Conservation (phyloP, 1,140 invertebrate species). For the Eubasilissa regina region DNA sequence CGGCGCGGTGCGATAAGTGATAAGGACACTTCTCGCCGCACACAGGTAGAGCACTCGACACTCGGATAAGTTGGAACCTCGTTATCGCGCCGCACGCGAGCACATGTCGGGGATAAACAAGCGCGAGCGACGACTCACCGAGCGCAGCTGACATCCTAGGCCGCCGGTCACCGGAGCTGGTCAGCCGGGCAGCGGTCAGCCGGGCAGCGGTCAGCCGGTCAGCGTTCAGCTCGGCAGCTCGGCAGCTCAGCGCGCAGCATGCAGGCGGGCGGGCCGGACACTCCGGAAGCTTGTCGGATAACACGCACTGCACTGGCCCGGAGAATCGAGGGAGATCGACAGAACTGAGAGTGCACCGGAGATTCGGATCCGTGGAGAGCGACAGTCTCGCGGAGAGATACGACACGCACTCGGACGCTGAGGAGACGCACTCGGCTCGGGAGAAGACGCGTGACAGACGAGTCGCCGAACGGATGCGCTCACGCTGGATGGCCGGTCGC, state of each 20-base stretch:
- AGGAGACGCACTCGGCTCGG: conserved; percentile 7
- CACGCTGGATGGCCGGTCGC: conserved; percentile 44
- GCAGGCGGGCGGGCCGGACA: conserved; percentile 1
- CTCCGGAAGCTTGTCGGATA: neutral
- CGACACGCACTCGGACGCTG: neutral
- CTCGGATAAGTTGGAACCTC: no score
- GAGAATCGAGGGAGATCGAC: neutral
- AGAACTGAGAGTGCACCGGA: no score
- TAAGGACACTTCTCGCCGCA: neutral
- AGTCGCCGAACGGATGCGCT: conserved; percentile 16
- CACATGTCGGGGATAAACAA: neutral
- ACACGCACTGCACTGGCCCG: conserved; percentile 14
- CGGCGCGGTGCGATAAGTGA: no score
- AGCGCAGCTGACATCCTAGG: conserved; percentile 47
- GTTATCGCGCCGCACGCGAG: no score
- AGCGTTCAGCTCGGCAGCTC: conserved; percentile 30
- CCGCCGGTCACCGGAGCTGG: conserved; percentile 25
- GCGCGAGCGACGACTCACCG: conserved; percentile 26
- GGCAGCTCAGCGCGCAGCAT: conserved; percentile 3
- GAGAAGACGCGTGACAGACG: neutral
- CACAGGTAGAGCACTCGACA: neutral
- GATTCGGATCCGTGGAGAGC: no score
- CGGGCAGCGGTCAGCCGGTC: no score
- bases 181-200: no score
- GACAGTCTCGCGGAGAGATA: no score